phyloP scores from a whole-genome alignment of 2,888 invertebrate genomes.

The Archips xylosteana region DNA sequence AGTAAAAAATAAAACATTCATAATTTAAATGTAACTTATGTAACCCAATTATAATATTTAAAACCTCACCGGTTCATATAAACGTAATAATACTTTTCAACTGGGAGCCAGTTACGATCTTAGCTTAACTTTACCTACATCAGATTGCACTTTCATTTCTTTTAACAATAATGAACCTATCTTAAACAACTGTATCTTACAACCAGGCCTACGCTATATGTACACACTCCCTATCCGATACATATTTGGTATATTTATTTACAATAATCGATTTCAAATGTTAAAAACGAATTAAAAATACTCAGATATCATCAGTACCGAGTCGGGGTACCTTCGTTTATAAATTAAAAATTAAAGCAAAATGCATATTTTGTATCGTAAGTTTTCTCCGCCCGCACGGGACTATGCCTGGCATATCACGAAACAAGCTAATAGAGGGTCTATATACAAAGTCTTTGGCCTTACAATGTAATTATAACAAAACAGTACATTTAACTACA shows the following conservation, averaged over 20 bases:
- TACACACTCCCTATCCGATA: conserved; percentile 72
- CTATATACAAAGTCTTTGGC: conserved; percentile 84
- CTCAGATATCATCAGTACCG: conserved; percentile 80
- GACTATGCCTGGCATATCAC: conserved; percentile 64
- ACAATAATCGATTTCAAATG: conserved; percentile 71
- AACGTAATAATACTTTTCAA: conserved; percentile 86
- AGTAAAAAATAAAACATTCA: conserved; percentile 80
- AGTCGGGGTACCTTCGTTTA: conserved; percentile 68
- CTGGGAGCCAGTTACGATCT: conserved; percentile 76
- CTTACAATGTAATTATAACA: conserved; percentile 74
- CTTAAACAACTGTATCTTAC: conserved; percentile 61
- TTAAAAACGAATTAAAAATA: conserved; percentile 68
- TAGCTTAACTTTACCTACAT: conserved; percentile 76
- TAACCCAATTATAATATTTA: conserved; percentile 84
- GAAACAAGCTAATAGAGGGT: conserved; percentile 57
- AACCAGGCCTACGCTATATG: conserved; percentile 69
- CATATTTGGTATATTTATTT: conserved; percentile 85
- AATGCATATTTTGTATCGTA: conserved; percentile 83
- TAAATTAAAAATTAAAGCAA: conserved; percentile 79
- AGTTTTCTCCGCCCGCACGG: conserved; percentile 63
- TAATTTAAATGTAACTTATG: conserved; percentile 82
- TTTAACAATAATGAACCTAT: conserved; percentile 76
- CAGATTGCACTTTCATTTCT: conserved; percentile 82
- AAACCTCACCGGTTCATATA: conserved; percentile 83
- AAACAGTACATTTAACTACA: conserved; percentile 61